Conservation (phyloP, 92 coral and sea anemone genomes). For the Porites divaricata region DNA sequence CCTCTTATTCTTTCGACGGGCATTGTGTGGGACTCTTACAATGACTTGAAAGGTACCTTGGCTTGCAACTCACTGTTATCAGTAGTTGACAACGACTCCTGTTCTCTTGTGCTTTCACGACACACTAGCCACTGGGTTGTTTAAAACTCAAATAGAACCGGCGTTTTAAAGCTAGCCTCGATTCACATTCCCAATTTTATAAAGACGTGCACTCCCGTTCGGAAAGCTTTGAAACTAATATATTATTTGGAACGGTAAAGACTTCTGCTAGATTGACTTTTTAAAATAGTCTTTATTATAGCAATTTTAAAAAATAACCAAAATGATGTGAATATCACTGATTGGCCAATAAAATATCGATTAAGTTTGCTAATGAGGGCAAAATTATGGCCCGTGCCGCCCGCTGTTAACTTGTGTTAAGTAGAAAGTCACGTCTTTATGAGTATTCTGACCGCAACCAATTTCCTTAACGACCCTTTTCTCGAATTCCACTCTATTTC, state of each 20-base stretch:
- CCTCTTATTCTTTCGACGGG: no score
- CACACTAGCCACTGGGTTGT: no score
- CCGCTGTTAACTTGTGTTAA: background rate
- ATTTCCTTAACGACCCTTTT: background rate
- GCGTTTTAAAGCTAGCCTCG: no score
- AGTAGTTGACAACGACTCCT: no score
- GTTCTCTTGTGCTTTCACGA: no score
- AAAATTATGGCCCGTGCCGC: constrained; percentile 1
- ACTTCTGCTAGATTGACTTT: no score
- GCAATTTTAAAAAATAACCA: background rate
- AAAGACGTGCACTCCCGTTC: no score
- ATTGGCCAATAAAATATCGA: constrained; percentile 26
- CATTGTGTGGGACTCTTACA: background rate
- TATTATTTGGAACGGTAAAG: no score
- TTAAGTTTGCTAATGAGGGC: constrained; percentile 31
- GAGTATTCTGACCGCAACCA: background rate
- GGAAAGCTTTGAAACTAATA: no score
- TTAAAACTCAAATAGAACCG: no score
- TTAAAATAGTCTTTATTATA: background rate
- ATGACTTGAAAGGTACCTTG: background rate
- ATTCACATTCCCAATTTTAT: no score
- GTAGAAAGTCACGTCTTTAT: background rate
- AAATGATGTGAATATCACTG: background rate
- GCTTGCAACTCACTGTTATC: no score
- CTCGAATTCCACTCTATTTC: background rate